Base-by-base conservation (phyloP, 2,888 invertebrate species). In the Tetragnatha montana region DNA sequence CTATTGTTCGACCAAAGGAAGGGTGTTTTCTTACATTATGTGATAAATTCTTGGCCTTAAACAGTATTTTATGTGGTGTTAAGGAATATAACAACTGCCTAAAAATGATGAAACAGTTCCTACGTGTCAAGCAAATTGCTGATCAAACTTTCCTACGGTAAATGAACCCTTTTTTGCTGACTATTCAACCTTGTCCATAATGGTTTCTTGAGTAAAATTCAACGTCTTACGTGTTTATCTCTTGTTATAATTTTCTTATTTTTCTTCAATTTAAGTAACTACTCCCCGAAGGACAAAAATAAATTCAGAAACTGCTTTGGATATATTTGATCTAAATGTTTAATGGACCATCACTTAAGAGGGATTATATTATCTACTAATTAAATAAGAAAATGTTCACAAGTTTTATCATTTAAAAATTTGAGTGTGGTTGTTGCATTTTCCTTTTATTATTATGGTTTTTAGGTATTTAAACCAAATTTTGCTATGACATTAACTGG, bases 71-170 rank as follows among this genome's bases (percentile, higher is more conserved):
- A 73, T 73, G 73, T 19, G 12, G 17, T 22, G 19, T 22, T 22
- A 19, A 73, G 21, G 21, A 6, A 73, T 81, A 70, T 22, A 60
- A 17, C 60, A 17, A 73, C 8, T 60, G 10, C 14, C 19, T 69
- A 78, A 89, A 49, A 68, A 89, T 89, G 89, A 89, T 85, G 71
- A 89, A 89, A 68, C 89, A 89, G 80, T 89, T 89, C 60, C 68
- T 89, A 12, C 74, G 89, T 50, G 89, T 89, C 14, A 89, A 89
- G 47, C 89, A 89, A 73, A 89, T 89, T 71, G 89, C 89, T 22
- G 89, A 89, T 89, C 89, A 89, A 85, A 89, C 89, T 7, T 89
- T 89, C 85, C 74, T 89, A 22, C 81, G 89, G 89, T 89, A 69
- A 69, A 21, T 50, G 14, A 71, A 4, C 35, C 35, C 35, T 35